A percentile compares a stretch with the other conserved stretches of the same genome.
Evolutionary conservation across 1,140 invertebrate species (phyloP).

Genomic region (Belonocnema kinseyi): DNA sequence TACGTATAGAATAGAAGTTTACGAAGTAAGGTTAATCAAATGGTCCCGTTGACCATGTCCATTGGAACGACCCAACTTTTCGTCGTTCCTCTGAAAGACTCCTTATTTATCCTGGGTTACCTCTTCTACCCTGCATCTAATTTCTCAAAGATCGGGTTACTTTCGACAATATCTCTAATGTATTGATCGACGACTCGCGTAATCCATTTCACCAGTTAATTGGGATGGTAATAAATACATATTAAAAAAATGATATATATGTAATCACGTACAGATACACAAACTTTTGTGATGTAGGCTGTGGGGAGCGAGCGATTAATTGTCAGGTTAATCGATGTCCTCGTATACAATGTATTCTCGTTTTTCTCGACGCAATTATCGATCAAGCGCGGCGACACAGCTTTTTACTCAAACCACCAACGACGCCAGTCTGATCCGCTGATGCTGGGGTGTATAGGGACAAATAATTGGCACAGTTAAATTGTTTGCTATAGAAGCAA

Average conservation of each 20-base stretch:
- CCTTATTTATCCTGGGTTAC: constrained; percentile 53
- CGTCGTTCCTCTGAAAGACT: constrained; percentile 39
- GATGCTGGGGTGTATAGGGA: constrained; percentile 7
- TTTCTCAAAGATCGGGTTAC: constrained; percentile 50
- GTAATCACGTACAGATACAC: neutral
- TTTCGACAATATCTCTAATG: constrained; percentile 53
- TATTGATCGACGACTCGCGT: constrained; percentile 45
- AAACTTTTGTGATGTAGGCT: neutral
- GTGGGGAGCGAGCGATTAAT: neutral
- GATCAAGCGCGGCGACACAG: constrained; percentile 21
- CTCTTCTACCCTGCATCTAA: neutral
- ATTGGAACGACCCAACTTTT: constrained; percentile 37
- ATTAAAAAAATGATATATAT: neutral
- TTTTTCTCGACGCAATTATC: constrained; percentile 22
- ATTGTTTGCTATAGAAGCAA: constrained; percentile 26
- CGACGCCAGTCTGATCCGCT: constrained; percentile 25
- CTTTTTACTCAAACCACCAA: constrained; percentile 25
- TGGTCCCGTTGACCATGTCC: constrained; percentile 30
- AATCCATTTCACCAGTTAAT: constrained; percentile 52
- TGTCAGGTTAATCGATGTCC: constrained; percentile 26
- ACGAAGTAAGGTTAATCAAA: constrained; percentile 46
- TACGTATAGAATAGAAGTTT: neutral
- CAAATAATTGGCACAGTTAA: constrained; percentile 15
- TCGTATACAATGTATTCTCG: neutral
- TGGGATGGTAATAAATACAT: constrained; percentile 31